Base-by-base conservation (phyloP, 1,140 invertebrate genomes). In the Hypsibius dujardini region DNA sequence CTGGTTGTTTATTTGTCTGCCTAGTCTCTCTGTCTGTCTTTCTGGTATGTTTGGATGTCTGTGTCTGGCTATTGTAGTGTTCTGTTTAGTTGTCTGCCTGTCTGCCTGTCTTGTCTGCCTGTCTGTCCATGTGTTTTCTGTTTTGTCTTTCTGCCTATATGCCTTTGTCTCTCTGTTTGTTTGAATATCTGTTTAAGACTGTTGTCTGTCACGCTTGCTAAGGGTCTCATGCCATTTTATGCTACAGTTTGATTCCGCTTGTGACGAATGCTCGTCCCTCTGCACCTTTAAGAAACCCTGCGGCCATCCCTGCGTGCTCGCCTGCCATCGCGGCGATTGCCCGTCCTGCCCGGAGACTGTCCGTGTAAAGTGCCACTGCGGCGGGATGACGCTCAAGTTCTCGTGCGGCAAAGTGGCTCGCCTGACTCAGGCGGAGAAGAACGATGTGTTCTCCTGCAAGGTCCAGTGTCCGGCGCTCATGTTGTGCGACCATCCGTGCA, bases 401-500 rank as follows among this genome's bases (percentile, higher is more conserved):
- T 80, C 84, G 46, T 94, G 92, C 76, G 77, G 78, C 47, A 84
- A 87, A 74, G 84, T 88, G 75, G 84, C 82, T 2, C 77, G 78
- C 14, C 80, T 84, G 42, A 81, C 79, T 1, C 73, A 75, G 2
- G 76, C 84, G 1, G 74, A 79, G 47, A 83, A 82, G 47, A 78
- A 83, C 59, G 77, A 80, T 73, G 77, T 87, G 73, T 81, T 86
- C 46, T 86, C 85, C 72, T 92, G 90, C 77, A 85, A 86, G 69
- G 90, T 90, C 78, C 88, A 88, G 72, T 95, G 92, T 77, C 87
- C 90, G 1, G 90, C 87, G 1, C 75, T 84, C 83, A 77, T 84
- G 74, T 60, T 77, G 0, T 86, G 85, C 78, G 81, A 82, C 15
- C 90, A 92, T 80, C 83, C 86, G 14, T 95, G 90, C 78, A 81